Evolutionary conservation across 2,113 vertebrate genomes (phyloP), one percentile per base, ranked within the genome.

Genomic region (Halichoeres trimaculatus): DNA sequence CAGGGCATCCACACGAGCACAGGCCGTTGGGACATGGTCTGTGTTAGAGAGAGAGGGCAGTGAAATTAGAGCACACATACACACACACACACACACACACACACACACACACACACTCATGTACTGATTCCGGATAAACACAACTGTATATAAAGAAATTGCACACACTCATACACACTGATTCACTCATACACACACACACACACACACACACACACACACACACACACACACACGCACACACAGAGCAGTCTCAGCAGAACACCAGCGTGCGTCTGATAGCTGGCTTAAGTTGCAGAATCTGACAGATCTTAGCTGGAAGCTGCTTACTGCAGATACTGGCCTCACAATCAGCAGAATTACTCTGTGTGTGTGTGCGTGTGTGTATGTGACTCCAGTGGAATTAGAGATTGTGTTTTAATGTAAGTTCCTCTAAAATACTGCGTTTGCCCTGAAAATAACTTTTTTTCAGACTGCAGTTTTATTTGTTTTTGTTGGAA

Each of bases 21-120:
- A 99, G 13, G 98, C 98, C 8, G 98, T 99, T 0, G 98, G 98
- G 50, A 99, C 97, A 0, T 99, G 97, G 68, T 99, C 98, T 99
- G 91, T 78, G 89, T 35, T 58, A 48, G 19, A 48, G 19, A 22
- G 38, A 62, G 65, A 83, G 4, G 30, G 14, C 30, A 56, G 64
- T 81, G 3, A 63, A 12, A 41, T 14, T 41, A 11, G 14, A 41
- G 38, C 38, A 38, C 11, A 9, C 36, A 9, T 9, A 12, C 10
- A 40, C 3, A 40, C 38, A 40, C 38, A 5, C 38, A 38, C 36
- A 38, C 36, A 38, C 36, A 14, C 17, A 11, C 40, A 13, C 36
- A 60, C 17, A 23, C 26, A 71, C 34, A 56, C 14, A 59, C 17
- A 56, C 41, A 41, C 30, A 61, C 16, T 36, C 20, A 58, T 17